These are phyloP conservation scores for Netelia melanura DNA, from an alignment of 2,888 invertebrate genomes.

Conservation along the genomic window DNA sequence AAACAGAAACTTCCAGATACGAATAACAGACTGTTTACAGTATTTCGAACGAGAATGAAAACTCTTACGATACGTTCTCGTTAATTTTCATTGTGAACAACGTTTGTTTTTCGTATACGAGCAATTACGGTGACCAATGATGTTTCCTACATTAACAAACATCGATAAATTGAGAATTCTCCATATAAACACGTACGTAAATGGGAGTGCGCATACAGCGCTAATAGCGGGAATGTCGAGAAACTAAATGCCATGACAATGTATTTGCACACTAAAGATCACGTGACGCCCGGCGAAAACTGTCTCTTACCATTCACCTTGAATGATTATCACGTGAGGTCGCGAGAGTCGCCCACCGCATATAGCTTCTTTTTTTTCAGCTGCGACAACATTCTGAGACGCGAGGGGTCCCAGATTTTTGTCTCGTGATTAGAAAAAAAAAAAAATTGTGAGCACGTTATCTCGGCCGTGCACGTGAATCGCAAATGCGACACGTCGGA, in stretches of 20 bases:
- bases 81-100: no score
- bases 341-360: constrained; percentile 17
- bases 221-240: no score
- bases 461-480: constrained; percentile 72
- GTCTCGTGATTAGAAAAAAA: neutral
- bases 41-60: no score
- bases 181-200: no score
- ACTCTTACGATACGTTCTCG: no score
- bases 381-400: neutral
- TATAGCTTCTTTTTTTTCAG: neutral
- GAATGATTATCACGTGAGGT: constrained; percentile 43
- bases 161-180: no score
- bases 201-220: no score
- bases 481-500: constrained; percentile 36
- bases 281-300: constrained; percentile 29
- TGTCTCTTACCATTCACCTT: constrained; percentile 16
- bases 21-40: no score
- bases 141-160: no score
- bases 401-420: neutral
- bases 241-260: neutral
- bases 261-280: neutral
- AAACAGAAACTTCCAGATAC: no score
- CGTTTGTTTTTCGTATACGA: no score
- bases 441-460: neutral
- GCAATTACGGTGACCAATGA: no score